Percentiles rank a stretch among this genome's conserved stretches.
These are phyloP conservation scores for Penelope pileata DNA, from an alignment of 2,113 vertebrate genomes.

Conservation along the genomic window DNA sequence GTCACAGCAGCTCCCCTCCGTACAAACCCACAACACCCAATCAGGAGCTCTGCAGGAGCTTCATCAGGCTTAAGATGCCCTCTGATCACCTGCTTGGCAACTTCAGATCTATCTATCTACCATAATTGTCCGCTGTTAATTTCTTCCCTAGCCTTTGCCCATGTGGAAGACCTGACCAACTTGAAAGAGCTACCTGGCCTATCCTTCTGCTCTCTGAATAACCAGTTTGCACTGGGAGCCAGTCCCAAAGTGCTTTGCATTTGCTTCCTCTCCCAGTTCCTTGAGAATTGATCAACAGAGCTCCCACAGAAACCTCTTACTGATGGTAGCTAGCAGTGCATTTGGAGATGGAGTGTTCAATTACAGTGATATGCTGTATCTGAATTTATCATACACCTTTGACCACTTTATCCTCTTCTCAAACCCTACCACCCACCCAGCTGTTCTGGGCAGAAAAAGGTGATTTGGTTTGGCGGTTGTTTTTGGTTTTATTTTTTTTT, in stretches of 20 bases:
- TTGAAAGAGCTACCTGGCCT: neutral
- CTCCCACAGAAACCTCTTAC: neutral
- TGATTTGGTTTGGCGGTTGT: too few species aligned
- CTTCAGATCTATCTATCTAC: neutral
- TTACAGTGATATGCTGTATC: neutral
- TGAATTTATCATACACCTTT: conserved; percentile 14
- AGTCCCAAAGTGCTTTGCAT: neutral
- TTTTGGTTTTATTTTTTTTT: too few species aligned
- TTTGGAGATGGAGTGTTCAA: neutral
- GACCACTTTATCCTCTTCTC: conserved; percentile 14
- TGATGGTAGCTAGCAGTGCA: neutral
- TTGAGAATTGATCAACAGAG: neutral
- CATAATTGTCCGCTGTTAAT: neutral
- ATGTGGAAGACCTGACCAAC: neutral
- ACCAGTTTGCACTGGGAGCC: neutral
- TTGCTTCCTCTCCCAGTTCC: neutral
- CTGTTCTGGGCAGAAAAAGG: too few species aligned
- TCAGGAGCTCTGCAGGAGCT: neutral
- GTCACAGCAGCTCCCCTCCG: neutral
- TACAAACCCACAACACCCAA: neutral
- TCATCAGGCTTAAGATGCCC: too few species aligned
- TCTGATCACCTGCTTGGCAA: neutral
- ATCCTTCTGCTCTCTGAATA: neutral
- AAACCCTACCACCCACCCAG: neutral
- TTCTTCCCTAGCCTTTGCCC: neutral